These are phyloP conservation scores for Brachionus sp. DNA, from an alignment of 1,140 invertebrate genomes.

Conservation along the genomic window DNA sequence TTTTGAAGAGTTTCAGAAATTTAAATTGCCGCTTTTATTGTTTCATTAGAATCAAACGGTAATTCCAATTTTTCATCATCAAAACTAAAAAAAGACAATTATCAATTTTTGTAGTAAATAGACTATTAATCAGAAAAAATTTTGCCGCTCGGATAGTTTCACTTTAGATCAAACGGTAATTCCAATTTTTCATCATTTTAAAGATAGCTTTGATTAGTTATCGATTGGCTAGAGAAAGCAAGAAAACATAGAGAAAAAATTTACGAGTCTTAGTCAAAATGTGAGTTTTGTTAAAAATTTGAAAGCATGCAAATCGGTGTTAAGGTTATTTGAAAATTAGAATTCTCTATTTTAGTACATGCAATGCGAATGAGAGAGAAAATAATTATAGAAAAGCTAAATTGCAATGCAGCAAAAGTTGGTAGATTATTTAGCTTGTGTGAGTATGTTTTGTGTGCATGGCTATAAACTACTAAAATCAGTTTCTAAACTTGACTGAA, in stretches of 20 bases:
- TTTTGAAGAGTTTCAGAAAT: not conserved
- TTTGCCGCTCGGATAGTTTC: not conserved
- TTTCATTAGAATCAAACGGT: constrained; percentile 44
- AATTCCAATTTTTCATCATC: constrained; percentile 46
- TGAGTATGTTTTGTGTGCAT: not conserved
- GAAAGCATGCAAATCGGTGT: constrained; percentile 38
- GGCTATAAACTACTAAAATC: not conserved
- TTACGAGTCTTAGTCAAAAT: not conserved
- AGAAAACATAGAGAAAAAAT: not conserved
- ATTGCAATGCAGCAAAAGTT: constrained; percentile 18
- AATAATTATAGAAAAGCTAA: not conserved
- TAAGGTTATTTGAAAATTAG: constrained; percentile 31
- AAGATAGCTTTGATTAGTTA: not conserved
- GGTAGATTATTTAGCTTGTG: constrained; percentile 3
- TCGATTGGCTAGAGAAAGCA: not conserved
- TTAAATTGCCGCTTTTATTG: constrained; percentile 19
- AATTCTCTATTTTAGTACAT: not conserved
- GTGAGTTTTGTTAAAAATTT: not conserved
- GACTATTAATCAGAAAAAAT: not conserved
- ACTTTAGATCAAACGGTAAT: constrained; percentile 42
- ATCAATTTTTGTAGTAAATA: not conserved
- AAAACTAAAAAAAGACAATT: not conserved
- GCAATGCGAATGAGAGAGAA: not conserved
- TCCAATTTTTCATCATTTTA: constrained; percentile 44
- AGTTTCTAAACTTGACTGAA: not conserved